Conservation (phyloP, 2,888 invertebrate species). For the Stratiomys singularior region DNA sequence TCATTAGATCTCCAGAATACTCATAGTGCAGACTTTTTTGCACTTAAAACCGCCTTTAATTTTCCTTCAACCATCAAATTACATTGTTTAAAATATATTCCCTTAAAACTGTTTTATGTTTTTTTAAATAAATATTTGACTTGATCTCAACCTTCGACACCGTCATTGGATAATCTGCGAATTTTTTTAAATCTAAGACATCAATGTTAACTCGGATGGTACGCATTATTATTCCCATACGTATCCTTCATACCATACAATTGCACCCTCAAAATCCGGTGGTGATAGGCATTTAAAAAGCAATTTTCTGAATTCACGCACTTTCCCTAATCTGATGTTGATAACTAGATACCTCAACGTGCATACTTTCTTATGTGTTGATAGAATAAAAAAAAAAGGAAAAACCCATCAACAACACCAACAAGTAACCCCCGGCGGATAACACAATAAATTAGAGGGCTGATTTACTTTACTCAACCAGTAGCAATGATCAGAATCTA, state of each 20-base stretch:
- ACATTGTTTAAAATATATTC: no score
- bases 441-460: slow-evolving; percentile 48
- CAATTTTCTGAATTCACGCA: slow-evolving; percentile 46
- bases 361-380: neutral
- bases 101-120: no score
- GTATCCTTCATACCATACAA: neutral
- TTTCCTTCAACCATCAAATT: no score
- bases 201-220: neutral
- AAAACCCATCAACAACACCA: slow-evolving; percentile 44
- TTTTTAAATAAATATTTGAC: neutral
- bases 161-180: slow-evolving; percentile 12
- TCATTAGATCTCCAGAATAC: no score
- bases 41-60: no score
- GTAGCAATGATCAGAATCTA: slow-evolving; percentile 52
- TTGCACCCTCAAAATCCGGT: slow-evolving; percentile 31
- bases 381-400: slow-evolving; percentile 11
- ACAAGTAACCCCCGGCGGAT: slow-evolving; percentile 40
- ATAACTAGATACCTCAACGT: neutral
- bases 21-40: no score
- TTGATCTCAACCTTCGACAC: slow-evolving; percentile 19
- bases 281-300: slow-evolving; percentile 46
- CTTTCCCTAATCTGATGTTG: slow-evolving; percentile 36
- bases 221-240: neutral
- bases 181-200: no score
- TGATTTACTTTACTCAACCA: slow-evolving; percentile 45